A percentile compares a stretch with the other conserved stretches of the same genome.
Conservation (phyloP, 1,140 invertebrate genomes). For the Drosophila asahinai region DNA sequence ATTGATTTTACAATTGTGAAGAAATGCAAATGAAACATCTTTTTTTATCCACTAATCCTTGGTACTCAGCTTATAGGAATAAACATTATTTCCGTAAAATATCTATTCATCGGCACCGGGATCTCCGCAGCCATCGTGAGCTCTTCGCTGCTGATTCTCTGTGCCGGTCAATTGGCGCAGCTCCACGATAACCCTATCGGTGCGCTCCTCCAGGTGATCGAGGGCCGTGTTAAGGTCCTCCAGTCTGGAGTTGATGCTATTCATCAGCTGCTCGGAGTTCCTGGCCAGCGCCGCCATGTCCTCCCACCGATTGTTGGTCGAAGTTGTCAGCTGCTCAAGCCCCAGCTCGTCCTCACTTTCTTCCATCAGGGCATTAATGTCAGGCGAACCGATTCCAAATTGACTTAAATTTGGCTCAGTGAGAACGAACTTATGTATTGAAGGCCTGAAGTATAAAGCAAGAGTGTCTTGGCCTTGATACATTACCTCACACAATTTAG, state of each 20-base stretch:
- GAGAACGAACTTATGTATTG: not conserved
- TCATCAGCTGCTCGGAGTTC: constrained; percentile 35
- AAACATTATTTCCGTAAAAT: not conserved
- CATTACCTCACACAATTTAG: not conserved
- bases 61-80: too few relatives aligned
- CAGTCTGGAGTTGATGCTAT: constrained; percentile 30
- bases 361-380: constrained; percentile 9
- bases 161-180: constrained; percentile 3
- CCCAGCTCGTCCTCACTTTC: constrained; percentile 2
- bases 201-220: constrained; percentile 55
- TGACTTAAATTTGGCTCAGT: not conserved
- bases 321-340: not conserved
- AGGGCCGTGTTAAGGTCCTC: constrained; percentile 27
- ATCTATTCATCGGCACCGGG: constrained; percentile 2
- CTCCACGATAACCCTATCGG: constrained; percentile 29
- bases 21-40: too few relatives aligned
- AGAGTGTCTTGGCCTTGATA: constrained; percentile 1
- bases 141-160: not conserved
- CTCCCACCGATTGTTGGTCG: not conserved
- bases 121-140: constrained; percentile 25
- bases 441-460: constrained; percentile 6
- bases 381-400: not conserved
- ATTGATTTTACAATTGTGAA: too few relatives aligned
- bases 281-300: constrained; percentile 1
- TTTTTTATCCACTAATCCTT: too few relatives aligned